Percentiles rank a stretch among this genome's conserved stretches.
Conservation (phyloP, 2,888 invertebrate genomes). For the Hirtodrosophila confusa region DNA sequence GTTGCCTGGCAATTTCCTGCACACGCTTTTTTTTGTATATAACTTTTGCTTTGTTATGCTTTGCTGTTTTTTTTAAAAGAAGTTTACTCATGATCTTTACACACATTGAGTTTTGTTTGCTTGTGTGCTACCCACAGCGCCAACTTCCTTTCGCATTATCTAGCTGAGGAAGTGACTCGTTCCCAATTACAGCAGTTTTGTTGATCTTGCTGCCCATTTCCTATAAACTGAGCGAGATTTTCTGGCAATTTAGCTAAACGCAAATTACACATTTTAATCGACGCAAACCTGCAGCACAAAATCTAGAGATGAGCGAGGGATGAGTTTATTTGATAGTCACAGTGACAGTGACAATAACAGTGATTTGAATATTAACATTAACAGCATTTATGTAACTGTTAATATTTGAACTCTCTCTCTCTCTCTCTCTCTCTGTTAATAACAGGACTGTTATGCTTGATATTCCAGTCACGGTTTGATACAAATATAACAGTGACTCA, state of each 20-base stretch:
- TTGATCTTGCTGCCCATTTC: constrained; percentile 9
- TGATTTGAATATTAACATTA: constrained; percentile 15
- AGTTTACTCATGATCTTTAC: too few species aligned
- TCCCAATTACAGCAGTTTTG: constrained; percentile 21
- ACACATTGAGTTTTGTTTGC: not conserved
- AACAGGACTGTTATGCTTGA: too few species aligned
- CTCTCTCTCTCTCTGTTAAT: too few species aligned
- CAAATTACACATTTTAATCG: constrained; percentile 14
- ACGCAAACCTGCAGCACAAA: constrained; percentile 3
- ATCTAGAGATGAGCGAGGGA: not conserved
- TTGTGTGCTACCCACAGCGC: constrained; percentile 4
- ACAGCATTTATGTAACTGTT: too few species aligned
- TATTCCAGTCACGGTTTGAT: too few species aligned
- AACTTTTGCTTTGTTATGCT: not conserved
- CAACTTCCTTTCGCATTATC: constrained; percentile 36
- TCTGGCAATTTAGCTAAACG: constrained; percentile 13
- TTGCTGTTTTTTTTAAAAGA: not conserved
- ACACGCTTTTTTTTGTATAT: constrained; percentile 6
- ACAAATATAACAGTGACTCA: too few species aligned
- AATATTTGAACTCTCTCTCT: too few species aligned
- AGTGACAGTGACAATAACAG: too few species aligned
- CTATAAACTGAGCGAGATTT: constrained; percentile 14
- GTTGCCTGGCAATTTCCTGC: constrained; percentile 40
- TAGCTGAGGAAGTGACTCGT: constrained; percentile 37
- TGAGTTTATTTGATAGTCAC: too few species aligned